Evolutionary conservation across 2,113 vertebrate genomes (phyloP), one percentile per base, ranked within the genome.

Genomic region (Diadophis punctatus): DNA sequence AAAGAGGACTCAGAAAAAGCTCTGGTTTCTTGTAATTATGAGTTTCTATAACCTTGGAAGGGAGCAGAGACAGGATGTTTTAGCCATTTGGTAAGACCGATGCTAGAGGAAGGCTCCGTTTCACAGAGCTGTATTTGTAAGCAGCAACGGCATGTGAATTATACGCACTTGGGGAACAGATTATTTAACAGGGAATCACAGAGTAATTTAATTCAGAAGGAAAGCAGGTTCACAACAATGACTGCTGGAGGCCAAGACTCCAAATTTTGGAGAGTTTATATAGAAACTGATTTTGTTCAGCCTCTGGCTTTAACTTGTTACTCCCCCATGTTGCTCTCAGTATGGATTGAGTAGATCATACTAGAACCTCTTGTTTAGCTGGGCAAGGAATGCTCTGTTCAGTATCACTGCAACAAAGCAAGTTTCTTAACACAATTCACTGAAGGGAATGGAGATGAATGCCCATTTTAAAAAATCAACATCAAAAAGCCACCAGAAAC

Each of bases 361-460:
- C 10, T 34, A 6, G 23, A 25, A 7, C 6, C 23, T 74, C 10
- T 1, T 23, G n/a, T 49, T 34, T 27, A 52, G 30, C 20, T 86
- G 53, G 9, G 20, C 43, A 56, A 43, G 43, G 56, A 48, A 91
- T 48, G 53, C 74, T 43, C 23, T 56, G 23, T 56, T 91, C 10
- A 30, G 80, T 39, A 23, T 88, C 94, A 85, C 49, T 90, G 16
- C 58, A 74, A 48, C 60, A 34, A 90, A 49, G 30, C 46, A 51
- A 20, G 58, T 90, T 90, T 51, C 34, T 8, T 51, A 90, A 91
- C 93, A n/a, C 95, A 43, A 93, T 91, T 58, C 95, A 56, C 87
- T 84, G 94, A 49, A 22, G 56, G 94, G 95, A 89, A 51, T 4
- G n/a, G 30, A 86, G 74, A 86, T 94, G n/a, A 23, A 4, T 52